These are phyloP conservation scores for Mus pahari DNA, from an alignment of 2,113 vertebrate species.

Conservation along the genomic window DNA sequence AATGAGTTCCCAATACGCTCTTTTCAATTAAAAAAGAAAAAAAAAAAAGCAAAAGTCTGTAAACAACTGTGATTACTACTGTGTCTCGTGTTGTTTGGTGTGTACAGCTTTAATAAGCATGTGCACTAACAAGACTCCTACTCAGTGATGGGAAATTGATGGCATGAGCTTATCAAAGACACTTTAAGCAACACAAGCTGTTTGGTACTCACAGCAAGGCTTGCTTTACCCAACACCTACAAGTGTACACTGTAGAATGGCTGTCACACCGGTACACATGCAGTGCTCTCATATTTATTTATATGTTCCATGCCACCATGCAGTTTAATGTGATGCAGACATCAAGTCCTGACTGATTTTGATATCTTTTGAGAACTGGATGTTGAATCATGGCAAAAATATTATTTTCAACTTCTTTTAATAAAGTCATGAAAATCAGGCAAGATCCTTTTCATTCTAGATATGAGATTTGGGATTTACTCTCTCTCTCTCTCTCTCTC, in stretches of 20 bases:
- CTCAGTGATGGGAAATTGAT: neutral
- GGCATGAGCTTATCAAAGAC: neutral
- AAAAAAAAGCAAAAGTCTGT: constrained; percentile 22
- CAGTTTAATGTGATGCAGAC: neutral
- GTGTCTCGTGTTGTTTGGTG: constrained; percentile 14
- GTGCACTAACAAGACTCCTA: neutral
- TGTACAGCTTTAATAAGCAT: constrained; percentile 46
- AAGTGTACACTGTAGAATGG: neutral
- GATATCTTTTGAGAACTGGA: neutral
- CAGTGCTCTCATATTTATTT: neutral
- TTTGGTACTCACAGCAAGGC: neutral
- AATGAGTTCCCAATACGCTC: neutral
- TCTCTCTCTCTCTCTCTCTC: too few species aligned
- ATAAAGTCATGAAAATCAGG: neutral
- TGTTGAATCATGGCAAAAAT: neutral
- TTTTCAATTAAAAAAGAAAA: constrained; percentile 53
- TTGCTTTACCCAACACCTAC: neutral
- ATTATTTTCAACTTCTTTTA: neutral
- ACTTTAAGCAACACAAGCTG: neutral
- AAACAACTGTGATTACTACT: constrained; percentile 55
- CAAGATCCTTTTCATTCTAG: neutral
- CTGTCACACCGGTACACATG: neutral
- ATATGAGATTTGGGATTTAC: neutral
- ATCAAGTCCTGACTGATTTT: neutral
- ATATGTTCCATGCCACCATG: neutral